phyloP scores from a whole-genome alignment of 2,888 invertebrate genomes.

The Lasioglossum leucozonium region DNA sequence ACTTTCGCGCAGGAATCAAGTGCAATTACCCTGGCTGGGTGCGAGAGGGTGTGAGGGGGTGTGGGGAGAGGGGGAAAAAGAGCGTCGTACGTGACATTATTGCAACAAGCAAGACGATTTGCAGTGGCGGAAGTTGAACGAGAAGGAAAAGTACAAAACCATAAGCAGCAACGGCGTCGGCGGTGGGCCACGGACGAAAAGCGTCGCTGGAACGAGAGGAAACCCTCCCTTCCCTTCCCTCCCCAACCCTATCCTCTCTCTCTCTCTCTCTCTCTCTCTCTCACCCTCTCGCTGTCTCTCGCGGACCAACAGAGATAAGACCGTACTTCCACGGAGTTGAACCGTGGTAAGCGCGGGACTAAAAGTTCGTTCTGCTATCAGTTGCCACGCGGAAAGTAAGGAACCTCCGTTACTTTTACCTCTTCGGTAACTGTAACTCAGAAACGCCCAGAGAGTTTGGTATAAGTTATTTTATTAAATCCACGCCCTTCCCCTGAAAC shows the following conservation, averaged over 20 bases:
- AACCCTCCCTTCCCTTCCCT: neutral
- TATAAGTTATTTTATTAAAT: constrained; percentile 79
- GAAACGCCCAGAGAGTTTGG: constrained; percentile 72
- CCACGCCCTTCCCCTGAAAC: constrained; percentile 63
- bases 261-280: neutral
- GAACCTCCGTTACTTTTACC: constrained; percentile 62
- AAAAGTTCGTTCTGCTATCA: constrained; percentile 78
- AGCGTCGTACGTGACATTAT: constrained; percentile 59
- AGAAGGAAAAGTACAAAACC: constrained; percentile 41
- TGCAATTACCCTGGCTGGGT: constrained; percentile 36
- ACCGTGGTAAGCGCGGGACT: constrained; percentile 74
- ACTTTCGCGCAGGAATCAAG: constrained; percentile 34
- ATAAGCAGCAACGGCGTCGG: constrained; percentile 34
- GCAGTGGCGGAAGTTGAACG: constrained; percentile 31
- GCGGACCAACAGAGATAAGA: constrained; percentile 71
- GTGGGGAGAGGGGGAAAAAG: constrained; percentile 19
- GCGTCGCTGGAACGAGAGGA: constrained; percentile 42
- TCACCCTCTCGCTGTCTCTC: constrained; percentile 24
- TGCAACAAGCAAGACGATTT: constrained; percentile 57
- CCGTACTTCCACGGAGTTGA: constrained; percentile 70
- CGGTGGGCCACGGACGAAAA: constrained; percentile 22
- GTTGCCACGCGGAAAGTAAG: constrained; percentile 69
- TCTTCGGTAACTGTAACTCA: constrained; percentile 69
- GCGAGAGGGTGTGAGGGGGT: neutral
- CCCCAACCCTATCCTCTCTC: neutral